These are phyloP conservation scores for Fragariocoptes setiger DNA, from an alignment of 1,140 invertebrate species.

Conservation along the genomic window DNA sequence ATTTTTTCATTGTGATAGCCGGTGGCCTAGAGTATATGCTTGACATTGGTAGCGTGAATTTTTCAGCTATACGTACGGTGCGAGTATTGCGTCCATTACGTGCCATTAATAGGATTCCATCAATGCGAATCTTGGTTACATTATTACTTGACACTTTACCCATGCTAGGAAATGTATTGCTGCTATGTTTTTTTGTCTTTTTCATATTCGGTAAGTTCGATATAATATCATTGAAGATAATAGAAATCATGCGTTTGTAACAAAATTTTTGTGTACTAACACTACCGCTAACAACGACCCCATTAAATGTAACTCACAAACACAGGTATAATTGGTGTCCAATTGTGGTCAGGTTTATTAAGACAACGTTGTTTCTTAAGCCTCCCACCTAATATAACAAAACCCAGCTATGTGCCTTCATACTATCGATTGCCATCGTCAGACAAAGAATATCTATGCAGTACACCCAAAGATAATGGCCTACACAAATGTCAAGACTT, in stretches of 20 bases:
- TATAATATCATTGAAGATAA: too few relatives aligned
- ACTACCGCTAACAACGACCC: too few relatives aligned
- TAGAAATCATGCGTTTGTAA: too few relatives aligned
- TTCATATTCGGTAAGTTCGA: conserved; percentile 99
- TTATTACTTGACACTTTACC: conserved; percentile 89
- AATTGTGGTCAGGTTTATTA: conserved; percentile 88
- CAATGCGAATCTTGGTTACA: conserved; percentile 95
- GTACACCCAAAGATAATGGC: conserved; percentile 58
- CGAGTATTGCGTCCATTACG: conserved; percentile 71
- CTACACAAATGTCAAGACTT: conserved; percentile 70
- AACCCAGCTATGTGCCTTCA: conserved; percentile 12
- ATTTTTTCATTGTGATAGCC: conserved; percentile 87
- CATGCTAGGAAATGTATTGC: conserved; percentile 89
- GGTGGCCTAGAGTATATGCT: conserved; percentile 76
- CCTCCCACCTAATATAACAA: conserved; percentile 15
- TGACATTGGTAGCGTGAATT: conserved; percentile 83
- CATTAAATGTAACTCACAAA: too few relatives aligned
- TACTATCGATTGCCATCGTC: conserved; percentile 25
- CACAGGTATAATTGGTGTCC: conserved; percentile 93
- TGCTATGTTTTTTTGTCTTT: conserved; percentile 98
- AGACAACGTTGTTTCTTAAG: conserved; percentile 59
- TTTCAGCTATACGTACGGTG: conserved; percentile 88
- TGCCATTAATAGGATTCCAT: conserved; percentile 97
- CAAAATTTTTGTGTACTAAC: too few relatives aligned
- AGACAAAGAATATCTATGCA: conserved; percentile 91